These are phyloP conservation scores for Hycleus phaleratus DNA, from an alignment of 1,140 invertebrate species.

Conservation along the genomic window DNA sequence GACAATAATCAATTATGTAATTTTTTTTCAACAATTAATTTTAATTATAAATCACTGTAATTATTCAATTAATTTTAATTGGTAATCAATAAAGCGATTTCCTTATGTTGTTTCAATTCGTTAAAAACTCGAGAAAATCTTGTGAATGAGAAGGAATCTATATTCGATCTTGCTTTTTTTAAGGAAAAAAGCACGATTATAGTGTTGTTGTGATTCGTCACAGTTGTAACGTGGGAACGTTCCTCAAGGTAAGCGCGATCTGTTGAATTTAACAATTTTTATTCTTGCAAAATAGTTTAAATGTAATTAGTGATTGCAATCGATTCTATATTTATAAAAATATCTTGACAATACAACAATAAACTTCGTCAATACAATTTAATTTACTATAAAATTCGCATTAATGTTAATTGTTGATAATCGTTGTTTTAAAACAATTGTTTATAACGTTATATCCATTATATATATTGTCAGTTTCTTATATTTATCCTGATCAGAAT, in stretches of 20 bases:
- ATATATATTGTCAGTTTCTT: slow-evolving; percentile 11
- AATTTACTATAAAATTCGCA: slow-evolving; percentile 24
- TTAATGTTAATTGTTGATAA: slow-evolving; percentile 33
- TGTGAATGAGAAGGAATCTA: no score
- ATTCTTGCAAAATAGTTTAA: slow-evolving; percentile 2
- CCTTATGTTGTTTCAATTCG: no score
- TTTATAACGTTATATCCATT: slow-evolving; percentile 12
- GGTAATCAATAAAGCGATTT: background rate
- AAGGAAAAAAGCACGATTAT: no score
- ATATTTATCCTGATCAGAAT: background rate
- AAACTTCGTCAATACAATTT: no score
- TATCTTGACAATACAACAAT: no score
- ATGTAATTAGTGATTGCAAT: slow-evolving; percentile 25
- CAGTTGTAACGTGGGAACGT: slow-evolving; percentile 3
- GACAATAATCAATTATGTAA: background rate
- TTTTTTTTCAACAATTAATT: no score
- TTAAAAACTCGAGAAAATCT: no score
- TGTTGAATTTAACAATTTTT: slow-evolving; percentile 3
- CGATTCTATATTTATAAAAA: slow-evolving; percentile 25
- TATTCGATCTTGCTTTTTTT: no score
- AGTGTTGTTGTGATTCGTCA: no score
- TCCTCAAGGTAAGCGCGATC: slow-evolving; percentile 1
- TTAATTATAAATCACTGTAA: no score
- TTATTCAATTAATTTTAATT: background rate
- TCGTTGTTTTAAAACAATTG: slow-evolving; percentile 18